Evolutionary conservation across 2,797 vertebrate genomes (phyloP), one percentile per base, ranked within the genome.

Genomic region (Smutsia temminckii): DNA sequence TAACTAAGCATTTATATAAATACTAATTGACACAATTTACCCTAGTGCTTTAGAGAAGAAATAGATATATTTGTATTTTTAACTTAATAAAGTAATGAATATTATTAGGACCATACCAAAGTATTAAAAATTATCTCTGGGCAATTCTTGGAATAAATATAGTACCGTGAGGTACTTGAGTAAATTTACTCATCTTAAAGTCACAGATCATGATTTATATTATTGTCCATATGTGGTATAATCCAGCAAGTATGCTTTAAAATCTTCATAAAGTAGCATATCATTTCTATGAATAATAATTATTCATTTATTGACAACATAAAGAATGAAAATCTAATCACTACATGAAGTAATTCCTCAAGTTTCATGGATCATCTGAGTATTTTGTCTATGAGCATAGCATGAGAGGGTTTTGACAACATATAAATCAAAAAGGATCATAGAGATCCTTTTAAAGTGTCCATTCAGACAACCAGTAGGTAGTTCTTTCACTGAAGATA

Each of bases 11-110:
- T 7, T 95, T 77, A 74, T 11, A 93, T 66, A 89, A 91, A 59
- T 96, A 64, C 95, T 92, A 55, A 11, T 32, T 83, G 20, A 91
- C 18, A 69, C 7, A 84, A 46, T 93, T 96, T 94, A 94, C n/a
- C 61, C 4, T 83, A 85, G 59, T 86, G 23, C 9, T 80, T 84
- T 80, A 77, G 9, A 68, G 23, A 94, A 61, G 21, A 93, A 96
- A 91, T 86, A 2, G 17, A 89, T 95, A 57, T 61, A 83, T 91
- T 89, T 89, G 9, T 18, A 66, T 92, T 91, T 93, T 91, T 93
- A 66, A 79, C 61, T 86, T 95, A 89, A 63, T 94, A 72, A 95
- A 86, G 8, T 71, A 90, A 81, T 69, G 93, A 89, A 37, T 88
- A 89, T 89, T 93, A 81, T 72, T 93, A 78, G 27, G 23, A 34